A percentile compares a stretch with the other conserved stretches of the same genome.
Evolutionary conservation across 2,888 invertebrate species (phyloP).

Genomic region (Stenotaenia linearis): DNA sequence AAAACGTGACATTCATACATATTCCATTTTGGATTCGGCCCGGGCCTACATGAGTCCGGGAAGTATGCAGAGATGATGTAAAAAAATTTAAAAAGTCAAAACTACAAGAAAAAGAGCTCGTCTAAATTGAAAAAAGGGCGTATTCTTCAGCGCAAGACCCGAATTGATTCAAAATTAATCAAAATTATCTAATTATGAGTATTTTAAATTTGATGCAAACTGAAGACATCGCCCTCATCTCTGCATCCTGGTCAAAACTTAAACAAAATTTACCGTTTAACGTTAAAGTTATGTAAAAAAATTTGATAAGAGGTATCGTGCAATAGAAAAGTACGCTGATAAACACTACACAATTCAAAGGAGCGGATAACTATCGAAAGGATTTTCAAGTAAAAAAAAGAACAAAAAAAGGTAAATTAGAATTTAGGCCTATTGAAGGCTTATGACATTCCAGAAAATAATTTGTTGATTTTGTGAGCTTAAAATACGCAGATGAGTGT

Average conservation of each 20-base stretch:
- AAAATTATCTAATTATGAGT: background rate
- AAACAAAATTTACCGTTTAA: background rate
- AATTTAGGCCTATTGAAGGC: background rate
- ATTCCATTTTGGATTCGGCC: background rate
- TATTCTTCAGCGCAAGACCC: background rate
- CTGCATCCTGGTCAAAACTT: background rate
- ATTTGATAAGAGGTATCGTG: background rate
- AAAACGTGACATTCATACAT: background rate
- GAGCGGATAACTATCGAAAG: background rate
- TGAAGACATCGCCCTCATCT: background rate
- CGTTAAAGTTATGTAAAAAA: background rate
- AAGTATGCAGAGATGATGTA: background rate
- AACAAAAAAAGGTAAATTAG: background rate
- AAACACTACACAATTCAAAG: background rate
- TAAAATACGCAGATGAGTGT: too few relatives aligned
- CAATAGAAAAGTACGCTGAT: background rate
- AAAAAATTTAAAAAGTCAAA: background rate
- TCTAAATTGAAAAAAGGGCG: background rate
- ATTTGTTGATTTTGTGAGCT: too few relatives aligned
- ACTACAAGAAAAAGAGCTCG: background rate
- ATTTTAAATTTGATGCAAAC: background rate
- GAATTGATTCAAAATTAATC: background rate
- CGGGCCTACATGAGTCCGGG: background rate
- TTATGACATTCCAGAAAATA: background rate
- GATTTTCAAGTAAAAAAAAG: background rate